A percentile compares a stretch with the other conserved stretches of the same genome.
phyloP scores from a whole-genome alignment of 2,113 vertebrate genomes.

The Etheostoma spectabile region DNA sequence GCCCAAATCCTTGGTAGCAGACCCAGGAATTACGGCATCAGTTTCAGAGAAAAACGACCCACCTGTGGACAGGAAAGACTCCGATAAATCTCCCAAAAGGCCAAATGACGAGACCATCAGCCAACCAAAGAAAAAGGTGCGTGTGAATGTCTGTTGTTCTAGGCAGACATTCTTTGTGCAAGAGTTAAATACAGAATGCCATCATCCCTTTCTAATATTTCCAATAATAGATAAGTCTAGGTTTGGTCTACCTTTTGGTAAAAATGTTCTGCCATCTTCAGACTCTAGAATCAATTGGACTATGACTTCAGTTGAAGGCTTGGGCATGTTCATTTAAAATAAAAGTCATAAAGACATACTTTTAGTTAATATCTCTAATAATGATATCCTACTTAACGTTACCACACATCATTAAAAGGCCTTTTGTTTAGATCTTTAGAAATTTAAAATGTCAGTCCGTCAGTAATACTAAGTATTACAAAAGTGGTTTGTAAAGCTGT shows the following conservation, averaged over 20 bases:
- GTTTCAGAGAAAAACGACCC: not conserved
- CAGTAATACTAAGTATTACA: not conserved
- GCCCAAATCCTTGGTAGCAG: slow-evolving; percentile 40
- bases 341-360: not conserved
- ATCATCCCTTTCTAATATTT: not conserved
- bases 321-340: not conserved
- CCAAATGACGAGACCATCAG: slow-evolving; percentile 56
- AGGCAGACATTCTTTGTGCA: not conserved
- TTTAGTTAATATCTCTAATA: not conserved
- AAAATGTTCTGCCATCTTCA: not conserved
- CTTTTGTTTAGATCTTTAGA: not conserved
- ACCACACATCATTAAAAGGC: not conserved
- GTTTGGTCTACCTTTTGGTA: not conserved
- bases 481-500: not conserved
- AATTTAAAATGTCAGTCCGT: not conserved
- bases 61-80: not conserved
- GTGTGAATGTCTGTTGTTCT: fast-evolving
- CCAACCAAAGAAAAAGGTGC: slow-evolving; percentile 79
- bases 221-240: no score
- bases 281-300: not conserved
- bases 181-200: not conserved
- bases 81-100: slow-evolving; percentile 54
- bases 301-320: not conserved
- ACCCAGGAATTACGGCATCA: slow-evolving; percentile 32
- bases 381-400: not conserved